phyloP scores from a whole-genome alignment of 2,888 invertebrate genomes.

The Philonicus albiceps region DNA sequence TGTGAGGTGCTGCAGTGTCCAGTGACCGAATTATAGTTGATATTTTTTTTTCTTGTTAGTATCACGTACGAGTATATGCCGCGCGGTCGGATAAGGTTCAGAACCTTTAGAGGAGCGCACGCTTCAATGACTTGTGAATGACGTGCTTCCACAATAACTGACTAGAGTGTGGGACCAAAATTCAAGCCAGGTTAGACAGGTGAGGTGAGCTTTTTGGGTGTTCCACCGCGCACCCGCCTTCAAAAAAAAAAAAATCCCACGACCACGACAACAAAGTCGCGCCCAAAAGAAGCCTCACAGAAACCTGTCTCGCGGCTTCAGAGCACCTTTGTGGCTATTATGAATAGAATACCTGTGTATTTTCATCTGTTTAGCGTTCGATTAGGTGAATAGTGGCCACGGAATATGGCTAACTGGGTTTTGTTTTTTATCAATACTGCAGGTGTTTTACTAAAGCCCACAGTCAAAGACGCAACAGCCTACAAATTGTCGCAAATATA shows the following conservation, averaged over 20 bases:
- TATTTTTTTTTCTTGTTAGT: background rate
- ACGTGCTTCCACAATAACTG: background rate
- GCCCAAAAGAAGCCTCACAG: background rate
- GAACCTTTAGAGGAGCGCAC: conserved; percentile 10
- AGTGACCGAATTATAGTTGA: background rate
- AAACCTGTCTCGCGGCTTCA: background rate
- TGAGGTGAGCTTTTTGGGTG: background rate
- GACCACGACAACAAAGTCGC: background rate
- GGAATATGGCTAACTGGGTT: background rate
- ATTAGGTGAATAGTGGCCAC: background rate
- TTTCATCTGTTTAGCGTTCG: background rate
- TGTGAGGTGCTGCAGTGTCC: background rate
- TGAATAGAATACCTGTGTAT: background rate
- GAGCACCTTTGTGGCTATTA: background rate
- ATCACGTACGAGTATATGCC: too few species aligned
- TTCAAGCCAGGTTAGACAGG: background rate
- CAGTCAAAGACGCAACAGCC: background rate
- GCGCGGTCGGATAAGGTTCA: background rate
- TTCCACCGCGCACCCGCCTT: background rate
- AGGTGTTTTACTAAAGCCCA: background rate
- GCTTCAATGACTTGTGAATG: conserved; percentile 6
- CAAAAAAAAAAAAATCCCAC: background rate
- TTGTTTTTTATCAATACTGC: background rate
- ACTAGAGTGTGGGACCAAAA: background rate
- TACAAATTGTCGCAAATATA: background rate